These are phyloP conservation scores for Urophycis tenuis DNA, from an alignment of 2,797 vertebrate species.

Conservation along the genomic window DNA sequence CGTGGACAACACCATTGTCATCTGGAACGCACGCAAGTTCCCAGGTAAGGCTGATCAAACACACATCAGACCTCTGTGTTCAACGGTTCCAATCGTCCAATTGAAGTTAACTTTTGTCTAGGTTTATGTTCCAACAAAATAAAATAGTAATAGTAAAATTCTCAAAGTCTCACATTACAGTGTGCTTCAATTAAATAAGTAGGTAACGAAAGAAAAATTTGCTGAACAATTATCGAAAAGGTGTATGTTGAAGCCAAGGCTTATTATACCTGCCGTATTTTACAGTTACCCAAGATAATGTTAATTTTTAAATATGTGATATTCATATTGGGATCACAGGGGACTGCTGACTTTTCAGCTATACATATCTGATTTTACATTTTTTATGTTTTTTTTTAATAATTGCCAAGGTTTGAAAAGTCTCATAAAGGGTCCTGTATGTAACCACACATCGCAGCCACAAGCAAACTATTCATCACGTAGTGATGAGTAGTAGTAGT, in stretches of 20 bases:
- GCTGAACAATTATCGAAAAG: not conserved
- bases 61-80: not conserved
- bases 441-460: no score
- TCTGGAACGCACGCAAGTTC: constrained; percentile 98
- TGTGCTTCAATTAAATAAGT: not conserved
- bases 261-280: not conserved
- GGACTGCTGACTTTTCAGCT: not conserved
- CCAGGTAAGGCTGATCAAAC: constrained; percentile 71
- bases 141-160: no score
- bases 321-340: not conserved
- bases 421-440: no score
- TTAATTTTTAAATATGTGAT: not conserved
- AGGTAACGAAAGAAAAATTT: no score
- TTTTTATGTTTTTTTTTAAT: not conserved
- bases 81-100: not conserved
- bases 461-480: no score
- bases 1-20: constrained; percentile 97
- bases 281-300: not conserved
- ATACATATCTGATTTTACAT: not conserved
- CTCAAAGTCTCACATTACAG: not conserved
- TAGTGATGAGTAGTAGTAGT: no score
- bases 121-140: not conserved
- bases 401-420: no score
- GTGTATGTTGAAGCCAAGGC: no score
- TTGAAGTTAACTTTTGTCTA: not conserved